phyloP scores from a whole-genome alignment of 2,797 vertebrate species.

The Tarsius wallacei region DNA sequence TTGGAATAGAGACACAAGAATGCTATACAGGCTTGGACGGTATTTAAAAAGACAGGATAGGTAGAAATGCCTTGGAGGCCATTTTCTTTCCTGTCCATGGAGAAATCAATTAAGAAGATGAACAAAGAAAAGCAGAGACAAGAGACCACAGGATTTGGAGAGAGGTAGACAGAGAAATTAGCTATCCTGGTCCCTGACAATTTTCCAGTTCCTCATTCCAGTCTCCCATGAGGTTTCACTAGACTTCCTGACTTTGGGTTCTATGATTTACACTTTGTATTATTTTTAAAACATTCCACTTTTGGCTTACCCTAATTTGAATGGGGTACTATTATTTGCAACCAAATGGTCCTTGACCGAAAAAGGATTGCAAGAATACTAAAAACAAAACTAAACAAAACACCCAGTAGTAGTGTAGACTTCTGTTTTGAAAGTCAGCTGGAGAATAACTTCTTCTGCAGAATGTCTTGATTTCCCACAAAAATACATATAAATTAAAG shows the following conservation, averaged over 20 bases:
- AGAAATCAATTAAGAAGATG: constrained; percentile 49
- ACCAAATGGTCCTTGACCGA: constrained; percentile 77
- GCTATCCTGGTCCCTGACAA: constrained; percentile 75
- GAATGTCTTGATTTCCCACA: constrained; percentile 78
- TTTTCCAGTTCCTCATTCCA: constrained; percentile 71
- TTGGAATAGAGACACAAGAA: not conserved
- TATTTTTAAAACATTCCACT: constrained; percentile 79
- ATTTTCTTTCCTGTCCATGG: not conserved
- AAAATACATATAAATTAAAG: constrained; percentile 82
- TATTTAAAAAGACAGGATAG: not conserved
- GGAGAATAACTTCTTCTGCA: constrained; percentile 62
- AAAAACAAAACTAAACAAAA: constrained; percentile 81
- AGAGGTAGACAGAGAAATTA: constrained; percentile 50
- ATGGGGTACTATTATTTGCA: constrained; percentile 82
- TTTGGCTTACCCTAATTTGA: constrained; percentile 77
- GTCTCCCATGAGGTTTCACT: constrained; percentile 69
- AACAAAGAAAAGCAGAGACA: constrained; percentile 34
- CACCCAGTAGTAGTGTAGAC: constrained; percentile 45
- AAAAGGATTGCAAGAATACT: constrained; percentile 67
- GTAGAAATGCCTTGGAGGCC: not conserved
- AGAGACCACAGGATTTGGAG: constrained; percentile 39
- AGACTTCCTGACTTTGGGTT: constrained; percentile 81
- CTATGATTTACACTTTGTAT: constrained; percentile 77
- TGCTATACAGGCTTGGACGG: not conserved
- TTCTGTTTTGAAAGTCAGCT: constrained; percentile 78